A percentile compares a stretch with the other conserved stretches of the same genome.
These are phyloP conservation scores for Tadarida brasiliensis DNA, from an alignment of 2,797 vertebrate species.

Conservation along the genomic window DNA sequence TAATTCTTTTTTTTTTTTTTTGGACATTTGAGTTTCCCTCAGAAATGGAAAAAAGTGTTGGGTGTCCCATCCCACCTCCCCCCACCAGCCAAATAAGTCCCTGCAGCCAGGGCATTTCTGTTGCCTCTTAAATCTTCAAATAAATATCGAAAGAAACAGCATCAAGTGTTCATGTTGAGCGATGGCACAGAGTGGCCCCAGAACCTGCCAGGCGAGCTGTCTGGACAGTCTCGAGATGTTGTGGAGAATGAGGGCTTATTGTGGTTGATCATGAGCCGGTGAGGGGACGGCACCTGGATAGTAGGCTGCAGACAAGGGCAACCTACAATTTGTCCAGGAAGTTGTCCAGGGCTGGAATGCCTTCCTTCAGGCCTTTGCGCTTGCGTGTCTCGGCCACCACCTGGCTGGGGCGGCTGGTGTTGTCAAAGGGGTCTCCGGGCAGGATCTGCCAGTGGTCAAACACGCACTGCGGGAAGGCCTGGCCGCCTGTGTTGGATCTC, in stretches of 20 bases:
- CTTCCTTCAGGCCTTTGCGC: slow-evolving; percentile 97
- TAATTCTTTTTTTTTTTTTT: slow-evolving; percentile 46
- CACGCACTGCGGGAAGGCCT: slow-evolving; percentile 98
- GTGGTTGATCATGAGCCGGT: neutral
- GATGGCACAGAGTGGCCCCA: slow-evolving; percentile 76
- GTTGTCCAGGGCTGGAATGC: slow-evolving; percentile 95
- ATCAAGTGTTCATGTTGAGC: slow-evolving; percentile 80
- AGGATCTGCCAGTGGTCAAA: slow-evolving; percentile 98
- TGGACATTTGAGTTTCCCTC: slow-evolving; percentile 48
- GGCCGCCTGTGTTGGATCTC: slow-evolving; percentile 95
- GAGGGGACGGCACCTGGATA: neutral
- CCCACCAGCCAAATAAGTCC: slow-evolving; percentile 51
- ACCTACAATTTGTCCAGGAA: slow-evolving; percentile 96
- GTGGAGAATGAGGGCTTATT: slow-evolving; percentile 69
- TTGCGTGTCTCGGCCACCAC: slow-evolving; percentile 94
- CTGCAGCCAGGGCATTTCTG: neutral
- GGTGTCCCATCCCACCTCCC: neutral
- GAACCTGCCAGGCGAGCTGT: slow-evolving; percentile 74
- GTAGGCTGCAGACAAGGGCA: neutral
- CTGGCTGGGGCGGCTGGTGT: slow-evolving; percentile 87
- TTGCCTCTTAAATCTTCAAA: slow-evolving; percentile 75
- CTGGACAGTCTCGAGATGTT: slow-evolving; percentile 81
- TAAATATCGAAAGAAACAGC: slow-evolving; percentile 85
- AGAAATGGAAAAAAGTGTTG: slow-evolving; percentile 10
- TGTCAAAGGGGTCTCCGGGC: slow-evolving; percentile 92